Evolutionary conservation across 2,113 vertebrate species (phyloP), one percentile per base, ranked within the genome.

Genomic region (Acanthisitta chloris): DNA sequence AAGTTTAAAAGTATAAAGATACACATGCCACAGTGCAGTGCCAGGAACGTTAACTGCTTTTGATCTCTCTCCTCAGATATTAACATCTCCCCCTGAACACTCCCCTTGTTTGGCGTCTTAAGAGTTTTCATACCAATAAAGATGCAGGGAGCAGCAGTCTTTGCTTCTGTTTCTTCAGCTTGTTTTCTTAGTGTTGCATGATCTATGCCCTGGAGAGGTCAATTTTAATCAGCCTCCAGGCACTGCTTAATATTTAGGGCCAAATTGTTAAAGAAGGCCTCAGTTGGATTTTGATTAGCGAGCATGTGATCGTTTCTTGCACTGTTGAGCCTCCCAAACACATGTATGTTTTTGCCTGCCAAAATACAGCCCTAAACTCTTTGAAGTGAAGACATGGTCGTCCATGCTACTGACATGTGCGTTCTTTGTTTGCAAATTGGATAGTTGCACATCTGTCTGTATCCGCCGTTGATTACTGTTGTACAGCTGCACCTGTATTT

Each of bases 51-150:
- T 98, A 97, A 97, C 97, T 97, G 95, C 94, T 97, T 97, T 98
- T 98, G 98, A 98, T 99, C 98, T 98, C 93, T 94, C 94, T 97
- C 96, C 96, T 97, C 83, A 97, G 97, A 98, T 98, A 98, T 98
- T 98, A 98, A 97, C 29, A 10, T 97, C 97, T 94, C 88, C 96
- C 97, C 94, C 95, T 65, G 2, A 92, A 76, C 96, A 88, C 92
- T 79, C 88, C 76, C 96, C 92, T 94, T 92, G 96, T 91, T 97
- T 82, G 96, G 97, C 96, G 62, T 98, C 94, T 80, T 81, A 93
- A 94, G 97, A 96, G 92, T 94, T 98, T 97, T 98, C 97, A 97
- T 95, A 92, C 97, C 97, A 95, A 97, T 98, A 98, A 98, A 98
- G 96, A 96, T 81, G 92, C 96, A 94, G 59, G 51, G 94, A 98